These are phyloP conservation scores for Atethmia centrago DNA, from an alignment of 2,888 invertebrate species.

Conservation along the genomic window DNA sequence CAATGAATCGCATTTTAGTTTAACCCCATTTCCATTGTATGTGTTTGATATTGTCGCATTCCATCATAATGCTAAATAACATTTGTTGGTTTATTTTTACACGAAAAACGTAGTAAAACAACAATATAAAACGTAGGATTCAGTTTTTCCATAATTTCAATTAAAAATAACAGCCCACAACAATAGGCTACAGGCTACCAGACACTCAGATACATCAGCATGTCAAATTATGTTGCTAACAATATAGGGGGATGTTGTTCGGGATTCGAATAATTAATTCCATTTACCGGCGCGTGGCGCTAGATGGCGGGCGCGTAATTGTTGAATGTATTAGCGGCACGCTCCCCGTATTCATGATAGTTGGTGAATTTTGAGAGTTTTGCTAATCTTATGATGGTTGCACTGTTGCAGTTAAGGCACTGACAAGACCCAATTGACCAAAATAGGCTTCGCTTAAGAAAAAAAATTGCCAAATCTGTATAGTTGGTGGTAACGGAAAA, in stretches of 20 bases:
- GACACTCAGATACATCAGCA: slow-evolving; percentile 69
- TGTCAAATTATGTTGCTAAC: slow-evolving; percentile 76
- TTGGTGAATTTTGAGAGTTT: slow-evolving; percentile 10
- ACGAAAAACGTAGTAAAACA: background rate
- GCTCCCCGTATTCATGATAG: slow-evolving; percentile 54
- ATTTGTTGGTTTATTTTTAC: background rate
- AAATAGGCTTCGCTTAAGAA: no score
- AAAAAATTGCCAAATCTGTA: no score
- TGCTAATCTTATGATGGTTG: background rate
- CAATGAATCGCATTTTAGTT: background rate
- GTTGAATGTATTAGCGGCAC: slow-evolving; percentile 65
- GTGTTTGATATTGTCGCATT: background rate
- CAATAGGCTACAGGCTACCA: slow-evolving; percentile 67
- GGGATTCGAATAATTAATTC: slow-evolving; percentile 79
- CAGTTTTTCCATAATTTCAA: slow-evolving; percentile 22
- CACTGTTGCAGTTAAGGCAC: no score
- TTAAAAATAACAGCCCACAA: slow-evolving; percentile 43
- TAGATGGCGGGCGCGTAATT: slow-evolving; percentile 66
- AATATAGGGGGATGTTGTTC: slow-evolving; percentile 67
- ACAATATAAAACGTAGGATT: background rate
- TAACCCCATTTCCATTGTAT: background rate
- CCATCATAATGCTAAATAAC: background rate
- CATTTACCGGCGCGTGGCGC: slow-evolving; percentile 80
- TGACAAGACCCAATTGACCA: no score
- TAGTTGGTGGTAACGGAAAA: no score